Percentiles rank a stretch among this genome's conserved stretches.
These are phyloP conservation scores for Syngnathus floridae DNA, from an alignment of 2,113 vertebrate genomes.

Conservation along the genomic window DNA sequence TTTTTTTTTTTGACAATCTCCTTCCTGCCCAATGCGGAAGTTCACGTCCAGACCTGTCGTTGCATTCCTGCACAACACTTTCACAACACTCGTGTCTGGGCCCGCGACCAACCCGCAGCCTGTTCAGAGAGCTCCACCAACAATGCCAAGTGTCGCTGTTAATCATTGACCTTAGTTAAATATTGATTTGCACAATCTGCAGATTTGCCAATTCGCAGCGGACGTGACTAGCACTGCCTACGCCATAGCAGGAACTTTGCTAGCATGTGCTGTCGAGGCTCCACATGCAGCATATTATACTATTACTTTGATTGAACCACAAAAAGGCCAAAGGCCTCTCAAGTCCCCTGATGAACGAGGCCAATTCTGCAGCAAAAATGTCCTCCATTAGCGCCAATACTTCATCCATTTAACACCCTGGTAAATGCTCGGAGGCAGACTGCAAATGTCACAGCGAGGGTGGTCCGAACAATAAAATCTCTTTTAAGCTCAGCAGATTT, in stretches of 20 bases:
- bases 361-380: neutral
- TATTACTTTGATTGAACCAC: too few species aligned
- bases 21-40: slow-evolving; percentile 13
- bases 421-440: neutral
- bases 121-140: neutral
- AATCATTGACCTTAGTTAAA: slow-evolving; percentile 5
- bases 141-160: neutral
- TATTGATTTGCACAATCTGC: neutral
- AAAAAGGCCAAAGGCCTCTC: neutral
- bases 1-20: neutral
- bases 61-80: neutral
- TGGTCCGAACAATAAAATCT: neutral
- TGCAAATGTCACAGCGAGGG: neutral
- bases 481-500: neutral
- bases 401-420: neutral
- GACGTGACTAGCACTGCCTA: neutral
- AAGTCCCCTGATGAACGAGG: neutral
- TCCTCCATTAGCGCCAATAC: neutral
- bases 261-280: neutral
- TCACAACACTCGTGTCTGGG: slow-evolving; percentile 1
- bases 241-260: neutral
- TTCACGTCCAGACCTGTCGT: slow-evolving; percentile 8
- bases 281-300: too few species aligned
- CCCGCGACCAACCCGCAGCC: neutral
- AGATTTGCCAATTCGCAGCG: too few species aligned